A percentile compares a stretch with the other conserved stretches of the same genome.
Conservation (phyloP, 2,888 invertebrate genomes). For the Melinopterus prodromus region DNA sequence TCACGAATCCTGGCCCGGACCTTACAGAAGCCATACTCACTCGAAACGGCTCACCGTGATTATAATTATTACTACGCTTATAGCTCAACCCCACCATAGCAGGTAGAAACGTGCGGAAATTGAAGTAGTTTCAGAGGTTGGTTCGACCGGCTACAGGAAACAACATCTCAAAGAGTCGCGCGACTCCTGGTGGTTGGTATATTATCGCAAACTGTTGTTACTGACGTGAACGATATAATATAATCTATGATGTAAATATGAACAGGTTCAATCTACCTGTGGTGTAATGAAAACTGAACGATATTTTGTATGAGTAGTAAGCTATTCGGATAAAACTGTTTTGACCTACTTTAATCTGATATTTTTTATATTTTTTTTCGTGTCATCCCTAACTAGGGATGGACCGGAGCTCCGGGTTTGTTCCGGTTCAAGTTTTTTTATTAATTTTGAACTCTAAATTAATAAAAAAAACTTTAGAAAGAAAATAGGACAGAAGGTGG, state of each 20-base stretch:
- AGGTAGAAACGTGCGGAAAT: not conserved
- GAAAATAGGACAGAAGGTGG: no score
- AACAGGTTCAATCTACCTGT: not conserved
- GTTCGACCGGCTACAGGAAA: not conserved
- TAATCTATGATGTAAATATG: not conserved
- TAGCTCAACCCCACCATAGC: not conserved
- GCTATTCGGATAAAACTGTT: no score
- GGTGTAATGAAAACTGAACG: no score
- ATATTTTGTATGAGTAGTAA: no score
- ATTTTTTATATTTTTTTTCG: no score
- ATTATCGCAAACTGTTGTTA: not conserved
- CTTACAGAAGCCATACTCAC: not conserved
- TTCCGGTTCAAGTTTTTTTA: no score
- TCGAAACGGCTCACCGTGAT: not conserved
- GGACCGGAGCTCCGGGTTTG: no score
- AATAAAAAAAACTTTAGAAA: no score
- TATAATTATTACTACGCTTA: not conserved
- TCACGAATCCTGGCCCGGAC: not conserved
- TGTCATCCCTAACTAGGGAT: no score
- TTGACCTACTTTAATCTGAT: no score
- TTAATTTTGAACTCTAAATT: no score
- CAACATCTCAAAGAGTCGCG: not conserved
- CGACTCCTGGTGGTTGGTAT: not conserved
- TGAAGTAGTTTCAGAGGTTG: not conserved
- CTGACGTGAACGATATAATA: not conserved